Evolutionary conservation across 2,113 vertebrate genomes (phyloP).

Genomic region (Perognathus longimembris): DNA sequence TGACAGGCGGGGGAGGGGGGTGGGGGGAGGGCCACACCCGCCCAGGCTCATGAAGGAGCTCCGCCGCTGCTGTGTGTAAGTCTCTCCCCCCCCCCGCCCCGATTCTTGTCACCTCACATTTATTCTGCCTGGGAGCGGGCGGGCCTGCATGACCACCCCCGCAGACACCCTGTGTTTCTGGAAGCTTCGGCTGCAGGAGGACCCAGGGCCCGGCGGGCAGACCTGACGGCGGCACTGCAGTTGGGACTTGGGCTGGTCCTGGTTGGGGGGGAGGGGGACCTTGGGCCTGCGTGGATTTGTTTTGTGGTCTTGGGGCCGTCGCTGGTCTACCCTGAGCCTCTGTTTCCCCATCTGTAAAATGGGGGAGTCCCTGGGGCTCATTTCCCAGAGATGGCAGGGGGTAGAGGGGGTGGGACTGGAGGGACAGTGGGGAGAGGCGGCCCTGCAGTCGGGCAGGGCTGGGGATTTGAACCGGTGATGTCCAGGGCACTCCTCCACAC

Average conservation of each 20-base stretch:
- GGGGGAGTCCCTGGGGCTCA: background rate
- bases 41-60: conserved; percentile 74
- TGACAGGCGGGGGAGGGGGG: conserved; percentile 85
- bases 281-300: background rate
- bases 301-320: background rate
- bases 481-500: background rate
- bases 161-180: background rate
- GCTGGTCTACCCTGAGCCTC: background rate
- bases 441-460: background rate
- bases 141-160: fast-evolving
- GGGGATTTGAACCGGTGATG: background rate
- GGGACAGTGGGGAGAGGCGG: background rate
- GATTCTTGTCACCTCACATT: conserved; percentile 84
- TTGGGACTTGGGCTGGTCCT: background rate
- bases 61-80: conserved; percentile 67
- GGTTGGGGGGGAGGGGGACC: background rate
- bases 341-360: conserved; percentile 21
- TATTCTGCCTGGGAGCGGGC: conserved; percentile 58
- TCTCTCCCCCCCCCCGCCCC: conserved; percentile 84
- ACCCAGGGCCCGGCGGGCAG: background rate
- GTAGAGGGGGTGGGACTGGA: background rate
- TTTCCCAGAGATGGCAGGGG: background rate
- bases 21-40: too few species aligned
- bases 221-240: background rate
- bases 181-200: background rate